Conservation (phyloP, 2,797 vertebrate species). For the Urosaurus nigricauda region DNA sequence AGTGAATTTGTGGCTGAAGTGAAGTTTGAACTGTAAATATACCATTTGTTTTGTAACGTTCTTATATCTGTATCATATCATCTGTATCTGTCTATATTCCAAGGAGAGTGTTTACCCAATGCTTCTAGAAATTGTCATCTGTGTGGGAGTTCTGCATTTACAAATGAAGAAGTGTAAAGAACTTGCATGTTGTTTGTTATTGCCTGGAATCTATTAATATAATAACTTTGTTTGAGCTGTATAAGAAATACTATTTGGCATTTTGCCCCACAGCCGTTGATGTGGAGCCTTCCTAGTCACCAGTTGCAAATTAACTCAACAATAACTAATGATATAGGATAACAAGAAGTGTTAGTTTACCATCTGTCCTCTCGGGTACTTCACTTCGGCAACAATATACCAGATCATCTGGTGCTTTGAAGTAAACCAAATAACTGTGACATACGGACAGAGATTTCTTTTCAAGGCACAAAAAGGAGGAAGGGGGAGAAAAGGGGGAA, state of each 20-base stretch:
- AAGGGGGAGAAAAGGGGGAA: no score
- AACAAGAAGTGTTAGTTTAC: conserved; percentile 55
- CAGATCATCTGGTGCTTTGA: conserved; percentile 56
- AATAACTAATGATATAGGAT: conserved; percentile 30
- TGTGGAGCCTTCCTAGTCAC: conserved; percentile 42
- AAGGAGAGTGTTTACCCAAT: conserved; percentile 1
- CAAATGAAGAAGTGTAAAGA: not conserved
- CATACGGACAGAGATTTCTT: conserved; percentile 62
- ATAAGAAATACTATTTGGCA: conserved; percentile 21
- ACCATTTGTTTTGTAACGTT: no score
- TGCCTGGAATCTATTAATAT: conserved; percentile 46
- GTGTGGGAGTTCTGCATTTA: conserved; percentile 24
- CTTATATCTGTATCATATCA: no score
- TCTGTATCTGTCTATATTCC: not conserved
- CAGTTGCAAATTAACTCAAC: conserved; percentile 11
- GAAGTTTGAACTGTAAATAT: not conserved
- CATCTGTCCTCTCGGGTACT: conserved; percentile 39
- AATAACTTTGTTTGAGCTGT: conserved; percentile 51
- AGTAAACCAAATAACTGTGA: conserved; percentile 61
- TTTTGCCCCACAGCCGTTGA: conserved; percentile 34
- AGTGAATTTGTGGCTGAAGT: not conserved
- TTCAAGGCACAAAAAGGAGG: conserved; percentile 38
- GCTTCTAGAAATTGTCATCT: conserved; percentile 1
- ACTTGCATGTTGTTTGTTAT: not conserved
- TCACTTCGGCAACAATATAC: conserved; percentile 46